Evolutionary conservation across 92 coral and sea anemone genomes (phyloP).

Genomic region (Galaxea fascicularis): DNA sequence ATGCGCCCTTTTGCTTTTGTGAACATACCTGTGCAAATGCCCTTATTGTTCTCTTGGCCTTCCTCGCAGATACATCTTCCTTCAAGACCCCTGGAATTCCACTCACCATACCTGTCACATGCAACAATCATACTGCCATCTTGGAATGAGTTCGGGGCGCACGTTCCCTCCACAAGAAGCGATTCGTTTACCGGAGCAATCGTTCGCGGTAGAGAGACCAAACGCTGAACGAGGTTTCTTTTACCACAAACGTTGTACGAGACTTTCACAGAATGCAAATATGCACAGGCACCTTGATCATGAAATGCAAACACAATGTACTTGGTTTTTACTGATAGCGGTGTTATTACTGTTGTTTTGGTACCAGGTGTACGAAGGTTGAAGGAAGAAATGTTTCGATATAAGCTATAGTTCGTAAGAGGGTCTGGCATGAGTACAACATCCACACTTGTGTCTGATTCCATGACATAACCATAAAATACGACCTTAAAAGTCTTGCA

Average conservation of each 20-base stretch:
- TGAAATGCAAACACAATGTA: slow-evolving; percentile 66
- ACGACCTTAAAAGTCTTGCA: neutral
- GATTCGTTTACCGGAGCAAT: slow-evolving; percentile 54
- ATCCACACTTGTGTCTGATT: neutral
- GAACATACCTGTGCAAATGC: slow-evolving; percentile 13
- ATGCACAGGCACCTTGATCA: slow-evolving; percentile 76
- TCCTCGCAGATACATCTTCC: slow-evolving; percentile 80
- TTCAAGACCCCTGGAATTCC: slow-evolving; percentile 58
- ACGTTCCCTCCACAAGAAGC: slow-evolving; percentile 63
- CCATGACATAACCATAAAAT: neutral
- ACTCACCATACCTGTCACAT: slow-evolving; percentile 78
- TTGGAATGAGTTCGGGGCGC: slow-evolving; percentile 42
- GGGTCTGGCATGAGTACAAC: neutral
- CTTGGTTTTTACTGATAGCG: slow-evolving; percentile 28
- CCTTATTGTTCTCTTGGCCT: slow-evolving; percentile 24
- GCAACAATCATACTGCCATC: slow-evolving; percentile 40
- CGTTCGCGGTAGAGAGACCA: slow-evolving; percentile 59
- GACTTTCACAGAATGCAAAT: slow-evolving; percentile 44
- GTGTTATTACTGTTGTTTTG: neutral
- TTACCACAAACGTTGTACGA: slow-evolving; percentile 66
- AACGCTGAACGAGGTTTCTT: slow-evolving; percentile 1
- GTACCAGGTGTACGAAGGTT: neutral
- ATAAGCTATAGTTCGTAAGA: neutral
- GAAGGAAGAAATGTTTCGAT: neutral
- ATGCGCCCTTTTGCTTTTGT: too few species aligned